Percentiles rank a stretch among this genome's conserved stretches.
Conservation (phyloP, 2,888 invertebrate species). For the Cynaeus angustus region DNA sequence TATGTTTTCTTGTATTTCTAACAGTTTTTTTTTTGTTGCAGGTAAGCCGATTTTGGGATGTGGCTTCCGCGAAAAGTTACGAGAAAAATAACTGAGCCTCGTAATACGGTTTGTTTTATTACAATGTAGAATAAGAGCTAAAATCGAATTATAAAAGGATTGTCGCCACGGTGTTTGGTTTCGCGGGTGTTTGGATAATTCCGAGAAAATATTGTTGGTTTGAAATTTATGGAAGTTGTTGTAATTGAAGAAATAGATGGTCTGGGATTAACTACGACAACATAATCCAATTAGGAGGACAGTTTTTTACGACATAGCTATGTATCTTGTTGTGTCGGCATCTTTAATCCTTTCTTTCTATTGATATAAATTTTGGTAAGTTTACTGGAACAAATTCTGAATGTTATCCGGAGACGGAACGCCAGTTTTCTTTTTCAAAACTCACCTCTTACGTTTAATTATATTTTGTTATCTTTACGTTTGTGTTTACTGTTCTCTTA, state of each 20-base stretch:
- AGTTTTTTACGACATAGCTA: constrained; percentile 10
- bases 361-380: constrained; percentile 22
- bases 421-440: constrained; percentile 24
- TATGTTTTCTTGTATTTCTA: no score
- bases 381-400: constrained; percentile 28
- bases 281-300: constrained; percentile 33
- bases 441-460: constrained; percentile 30
- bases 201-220: constrained; percentile 26
- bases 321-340: constrained; percentile 16
- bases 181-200: constrained; percentile 18
- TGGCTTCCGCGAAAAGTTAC: constrained; percentile 36
- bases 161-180: constrained; percentile 6
- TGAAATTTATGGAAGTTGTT: constrained; percentile 36
- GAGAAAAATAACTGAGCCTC: constrained; percentile 49
- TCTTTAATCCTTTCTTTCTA: constrained; percentile 21
- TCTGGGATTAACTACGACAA: constrained; percentile 19
- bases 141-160: constrained; percentile 19
- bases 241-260: constrained; percentile 6
- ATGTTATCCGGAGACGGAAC: constrained; percentile 7
- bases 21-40: constrained; percentile 45
- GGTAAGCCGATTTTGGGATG: constrained; percentile 38
- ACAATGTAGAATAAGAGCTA: constrained; percentile 12
- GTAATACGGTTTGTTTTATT: constrained; percentile 47
- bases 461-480: constrained; percentile 36
- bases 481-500: constrained; percentile 31